Base-by-base conservation (phyloP, 1,140 invertebrate genomes). In the Monomorium pharaonis region DNA sequence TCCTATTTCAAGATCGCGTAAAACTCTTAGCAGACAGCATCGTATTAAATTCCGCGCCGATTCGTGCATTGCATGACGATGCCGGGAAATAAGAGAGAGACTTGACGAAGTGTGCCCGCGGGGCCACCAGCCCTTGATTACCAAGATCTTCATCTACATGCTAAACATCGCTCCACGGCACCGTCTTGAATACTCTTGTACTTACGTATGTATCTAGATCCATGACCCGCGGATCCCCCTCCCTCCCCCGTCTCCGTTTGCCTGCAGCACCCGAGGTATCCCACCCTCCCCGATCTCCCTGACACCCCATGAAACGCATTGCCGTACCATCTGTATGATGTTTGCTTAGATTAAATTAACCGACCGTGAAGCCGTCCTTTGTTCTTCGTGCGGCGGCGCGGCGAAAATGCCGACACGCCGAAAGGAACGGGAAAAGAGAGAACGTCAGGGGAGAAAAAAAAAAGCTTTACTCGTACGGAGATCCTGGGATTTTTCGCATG, bases 131-230 rank as follows among this genome's bases (percentile, higher is more conserved):
- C 91, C 93, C 93, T 95, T 95, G 94, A 95, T 94, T 95, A 94
- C 94, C 93, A 94, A 94, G 94, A 94, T 95, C 94, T 94, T 95
- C 94, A 95, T 95, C 94, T 95, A 94, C 94, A 95, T 95, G 94
- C 94, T 95, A 95, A 95, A 94, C 93, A 95, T 94, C 91, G 92
- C 90, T 94, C 85, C 92, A 91, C 90, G 60, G 90, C 88, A 86
- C 92, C 92, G 91, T 90, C 93, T 94, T 94, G 93, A 94, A 94
- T 93, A 93, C 93, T 92, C 93, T 93, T 94, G 93, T 94, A 94
- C 93, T 94, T 94, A 94, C 89, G 93, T 94, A 93, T 94, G 94
- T 94, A 95, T 94, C 94, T 94, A 93, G 94, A 94, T 94, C 87
- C 91, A 85, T 87, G 74, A 80, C 81, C 78, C 84, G 77, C 80